Evolutionary conservation across 30 jellyfish, hydroid and myxozoan genomes (phyloP).

Genomic region (Haliclystus octoradiatus): DNA sequence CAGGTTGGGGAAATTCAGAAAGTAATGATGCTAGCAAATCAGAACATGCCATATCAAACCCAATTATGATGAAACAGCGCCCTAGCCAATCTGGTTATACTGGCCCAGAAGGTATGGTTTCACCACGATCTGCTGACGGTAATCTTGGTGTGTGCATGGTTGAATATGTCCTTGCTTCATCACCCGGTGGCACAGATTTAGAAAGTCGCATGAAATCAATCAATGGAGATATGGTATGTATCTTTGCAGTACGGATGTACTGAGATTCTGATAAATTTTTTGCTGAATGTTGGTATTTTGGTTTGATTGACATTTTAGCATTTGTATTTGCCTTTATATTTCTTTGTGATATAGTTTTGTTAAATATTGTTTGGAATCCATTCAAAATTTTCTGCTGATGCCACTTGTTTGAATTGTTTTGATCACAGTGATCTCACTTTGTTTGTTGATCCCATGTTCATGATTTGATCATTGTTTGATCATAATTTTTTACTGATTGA

Average conservation of each 20-base stretch:
- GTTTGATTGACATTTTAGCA: not conserved
- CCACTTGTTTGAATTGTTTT: too few relatives aligned
- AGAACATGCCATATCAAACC: conserved; percentile 96
- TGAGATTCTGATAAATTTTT: not conserved
- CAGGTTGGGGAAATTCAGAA: conserved; percentile 58
- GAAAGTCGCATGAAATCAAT: conserved; percentile 78
- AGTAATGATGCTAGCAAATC: conserved; percentile 58
- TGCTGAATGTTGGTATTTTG: not conserved
- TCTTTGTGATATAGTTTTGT: not conserved
- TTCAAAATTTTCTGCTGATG: too few relatives aligned
- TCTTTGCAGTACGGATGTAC: not conserved
- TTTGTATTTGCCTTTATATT: not conserved
- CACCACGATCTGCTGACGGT: conserved; percentile 98
- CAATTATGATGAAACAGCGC: conserved; percentile 73
- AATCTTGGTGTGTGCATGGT: conserved; percentile 91
- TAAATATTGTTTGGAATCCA: too few relatives aligned
- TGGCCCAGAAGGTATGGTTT: conserved; percentile 46
- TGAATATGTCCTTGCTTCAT: conserved; percentile 93
- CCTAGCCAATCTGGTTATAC: conserved; percentile 49
- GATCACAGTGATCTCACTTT: too few relatives aligned
- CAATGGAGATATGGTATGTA: conserved; percentile 50
- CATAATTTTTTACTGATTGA: too few relatives aligned
- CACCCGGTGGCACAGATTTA: conserved; percentile 96
- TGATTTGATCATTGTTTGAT: too few relatives aligned
- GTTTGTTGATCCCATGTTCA: too few relatives aligned